Conservation (phyloP, 2,797 vertebrate genomes). For the Alosa sapidissima region DNA sequence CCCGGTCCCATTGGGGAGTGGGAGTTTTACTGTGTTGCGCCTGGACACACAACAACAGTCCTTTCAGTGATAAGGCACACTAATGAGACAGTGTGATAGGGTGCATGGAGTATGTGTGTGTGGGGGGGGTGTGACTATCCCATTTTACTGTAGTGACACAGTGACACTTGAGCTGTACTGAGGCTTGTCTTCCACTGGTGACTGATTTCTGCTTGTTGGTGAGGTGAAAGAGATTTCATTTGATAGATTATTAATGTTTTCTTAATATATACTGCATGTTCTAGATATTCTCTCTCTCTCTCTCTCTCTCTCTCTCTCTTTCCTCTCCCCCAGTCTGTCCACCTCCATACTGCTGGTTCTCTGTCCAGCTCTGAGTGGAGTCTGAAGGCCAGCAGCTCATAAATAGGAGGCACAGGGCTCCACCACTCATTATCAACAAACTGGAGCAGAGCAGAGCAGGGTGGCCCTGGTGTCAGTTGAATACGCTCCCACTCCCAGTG, state of each 20-base stretch:
- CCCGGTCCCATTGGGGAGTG: too few species aligned
- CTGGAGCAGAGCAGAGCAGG: not conserved
- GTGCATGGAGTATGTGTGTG: not conserved
- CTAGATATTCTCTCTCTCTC: not conserved
- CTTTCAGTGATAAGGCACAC: not conserved
- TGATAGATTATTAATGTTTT: not conserved
- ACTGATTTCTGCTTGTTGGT: not conserved
- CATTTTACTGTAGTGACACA: not conserved
- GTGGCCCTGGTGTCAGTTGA: not conserved
- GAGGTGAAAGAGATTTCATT: not conserved
- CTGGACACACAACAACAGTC: not conserved
- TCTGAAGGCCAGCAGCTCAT: constrained; percentile 2
- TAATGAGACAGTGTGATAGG: not conserved
- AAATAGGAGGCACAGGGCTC: not conserved
- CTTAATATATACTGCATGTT: not conserved
- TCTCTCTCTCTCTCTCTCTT: not conserved
- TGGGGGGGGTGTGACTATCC: constrained; percentile 20
- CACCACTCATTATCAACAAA: not conserved
- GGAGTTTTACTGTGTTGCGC: too few species aligned
- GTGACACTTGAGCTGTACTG: too few species aligned
- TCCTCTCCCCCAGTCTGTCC: not conserved
- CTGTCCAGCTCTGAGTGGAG: not conserved
- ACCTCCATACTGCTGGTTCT: not conserved
- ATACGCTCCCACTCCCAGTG: too few species aligned
- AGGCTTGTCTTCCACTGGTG: not conserved